Percentiles rank a stretch among this genome's conserved stretches.
Evolutionary conservation across 2,113 vertebrate species (phyloP).

Genomic region (Bubalus kerabau): DNA sequence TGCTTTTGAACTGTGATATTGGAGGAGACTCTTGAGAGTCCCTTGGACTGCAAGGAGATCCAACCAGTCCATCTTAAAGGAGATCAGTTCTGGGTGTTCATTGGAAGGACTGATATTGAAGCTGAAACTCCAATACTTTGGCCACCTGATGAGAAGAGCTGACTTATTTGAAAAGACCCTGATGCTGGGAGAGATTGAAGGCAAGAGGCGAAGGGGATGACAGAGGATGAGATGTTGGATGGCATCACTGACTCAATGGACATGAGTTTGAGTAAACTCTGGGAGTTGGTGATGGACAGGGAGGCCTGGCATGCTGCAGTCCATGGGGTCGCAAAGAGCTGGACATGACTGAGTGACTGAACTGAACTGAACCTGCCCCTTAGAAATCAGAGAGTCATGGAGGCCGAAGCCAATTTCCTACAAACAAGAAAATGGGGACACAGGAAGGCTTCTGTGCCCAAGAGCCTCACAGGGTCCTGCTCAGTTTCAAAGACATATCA

Average conservation of each 20-base stretch:
- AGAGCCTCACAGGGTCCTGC: neutral
- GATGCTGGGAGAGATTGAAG: neutral
- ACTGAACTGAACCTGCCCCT: neutral
- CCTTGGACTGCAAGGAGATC: neutral
- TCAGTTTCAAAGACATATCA: neutral
- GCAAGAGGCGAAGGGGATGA: neutral
- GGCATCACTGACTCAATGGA: neutral
- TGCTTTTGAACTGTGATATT: neutral
- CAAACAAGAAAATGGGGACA: neutral
- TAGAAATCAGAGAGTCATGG: neutral
- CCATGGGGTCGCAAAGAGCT: neutral
- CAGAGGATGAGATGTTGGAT: neutral
- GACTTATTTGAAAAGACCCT: neutral
- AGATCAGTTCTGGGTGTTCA: neutral
- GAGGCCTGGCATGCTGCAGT: neutral
- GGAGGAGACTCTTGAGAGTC: neutral
- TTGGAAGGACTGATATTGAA: neutral
- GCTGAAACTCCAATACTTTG: neutral
- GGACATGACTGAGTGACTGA: neutral
- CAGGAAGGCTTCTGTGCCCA: neutral
- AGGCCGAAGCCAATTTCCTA: neutral
- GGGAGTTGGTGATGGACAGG: neutral
- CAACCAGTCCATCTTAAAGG: neutral
- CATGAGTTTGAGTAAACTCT: neutral
- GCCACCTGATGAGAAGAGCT: neutral